Evolutionary conservation across 2,888 invertebrate species (phyloP), one percentile per base, ranked within the genome.

Genomic region (Zygothrica quintamaculata): DNA sequence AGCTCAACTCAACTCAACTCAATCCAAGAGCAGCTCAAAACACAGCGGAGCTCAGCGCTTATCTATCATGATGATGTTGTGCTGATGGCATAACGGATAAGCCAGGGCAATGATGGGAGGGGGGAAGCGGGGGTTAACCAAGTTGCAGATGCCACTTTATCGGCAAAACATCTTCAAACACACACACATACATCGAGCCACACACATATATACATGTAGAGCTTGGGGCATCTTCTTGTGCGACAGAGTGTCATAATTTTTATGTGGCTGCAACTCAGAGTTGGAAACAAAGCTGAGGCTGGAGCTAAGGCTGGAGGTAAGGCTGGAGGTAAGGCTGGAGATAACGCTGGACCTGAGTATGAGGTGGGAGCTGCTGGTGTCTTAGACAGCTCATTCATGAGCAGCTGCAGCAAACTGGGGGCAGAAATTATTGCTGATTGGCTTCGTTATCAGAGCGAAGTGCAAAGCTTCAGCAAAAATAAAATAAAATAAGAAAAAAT

Each of bases 221-320:
- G 29, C 29, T 9, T 9, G 9, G 29, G 29, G 29, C 11, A 11
- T 33, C 12, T 15, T 18, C 25, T 18, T 43, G 18, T 13, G 71
- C 71, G 78, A 76, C 73, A 65, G 73, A 84, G 67, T 79, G 86
- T 84, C 78, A 88, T 80, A 88, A 88, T 80, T 87, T 89, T 73
- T 60, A 75, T 69, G 74, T 65, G 47, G 34, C 25, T 18, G 12
- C 34, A 6, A 34, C 16, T 16, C 22, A 31, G 26, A 42, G 29
- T 33, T 34, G 34, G 47, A 55, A 46, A 37, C 58, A 31, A 39
- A 46, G 39, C 33, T 18, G 29, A 51, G 39, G 37, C 16, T 29
- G 43, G 29, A 37, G 12, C 25, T 16, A 26, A 8, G 8, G 26
- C 8, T 26, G 26, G 26, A 26, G 8, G 4, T 15, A n/a, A 31